A percentile compares a stretch with the other conserved stretches of the same genome.
phyloP scores from a whole-genome alignment of 2,113 vertebrate species.

The Mus pahari region DNA sequence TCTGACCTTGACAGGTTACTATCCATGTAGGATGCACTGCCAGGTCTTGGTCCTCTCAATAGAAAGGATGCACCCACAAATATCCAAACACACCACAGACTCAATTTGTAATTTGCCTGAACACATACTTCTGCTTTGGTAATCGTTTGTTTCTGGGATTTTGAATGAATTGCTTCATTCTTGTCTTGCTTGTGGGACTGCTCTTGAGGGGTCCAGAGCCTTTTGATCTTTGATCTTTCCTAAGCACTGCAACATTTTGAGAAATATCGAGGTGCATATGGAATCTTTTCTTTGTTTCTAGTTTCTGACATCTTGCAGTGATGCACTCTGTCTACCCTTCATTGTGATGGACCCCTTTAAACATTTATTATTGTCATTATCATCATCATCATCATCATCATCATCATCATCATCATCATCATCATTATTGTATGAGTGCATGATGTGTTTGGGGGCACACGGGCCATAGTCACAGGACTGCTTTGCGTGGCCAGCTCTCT shows the following conservation, averaged over 20 bases:
- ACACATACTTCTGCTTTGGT: background rate
- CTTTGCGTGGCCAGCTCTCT: background rate
- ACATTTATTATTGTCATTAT: background rate
- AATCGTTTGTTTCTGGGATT: background rate
- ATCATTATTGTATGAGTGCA: too few relatives aligned
- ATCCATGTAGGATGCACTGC: background rate
- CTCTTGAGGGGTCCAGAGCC: conserved; percentile 43
- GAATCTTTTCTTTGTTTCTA: conserved; percentile 23
- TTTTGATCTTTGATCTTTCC: conserved; percentile 42
- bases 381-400: too few relatives aligned
- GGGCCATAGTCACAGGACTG: background rate
- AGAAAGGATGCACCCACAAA: background rate
- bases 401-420: too few relatives aligned
- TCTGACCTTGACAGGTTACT: background rate
- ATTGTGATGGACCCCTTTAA: background rate
- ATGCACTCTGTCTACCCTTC: background rate
- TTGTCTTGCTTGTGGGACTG: conserved; percentile 17
- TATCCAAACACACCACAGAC: background rate
- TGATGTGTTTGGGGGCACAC: background rate
- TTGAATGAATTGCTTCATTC: background rate
- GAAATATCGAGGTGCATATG: background rate
- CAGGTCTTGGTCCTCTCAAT: background rate
- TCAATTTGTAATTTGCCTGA: background rate
- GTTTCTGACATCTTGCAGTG: conserved; percentile 16
- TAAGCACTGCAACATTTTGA: background rate